These are phyloP conservation scores for Taphrorychus bicolor DNA, from an alignment of 2,888 invertebrate genomes.

Conservation along the genomic window DNA sequence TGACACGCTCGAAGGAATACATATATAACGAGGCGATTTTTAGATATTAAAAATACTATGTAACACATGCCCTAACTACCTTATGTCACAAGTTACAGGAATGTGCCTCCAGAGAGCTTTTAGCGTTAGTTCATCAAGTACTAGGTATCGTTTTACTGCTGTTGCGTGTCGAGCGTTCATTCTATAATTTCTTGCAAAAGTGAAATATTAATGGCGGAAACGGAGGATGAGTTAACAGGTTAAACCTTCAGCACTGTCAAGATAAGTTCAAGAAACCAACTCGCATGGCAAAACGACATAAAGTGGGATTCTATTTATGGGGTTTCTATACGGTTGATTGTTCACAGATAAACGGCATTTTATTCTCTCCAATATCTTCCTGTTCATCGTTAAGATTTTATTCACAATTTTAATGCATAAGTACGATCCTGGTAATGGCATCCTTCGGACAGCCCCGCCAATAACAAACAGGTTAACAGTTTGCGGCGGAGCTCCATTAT, in stretches of 20 bases:
- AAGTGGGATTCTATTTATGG: constrained; percentile 20
- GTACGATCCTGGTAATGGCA: neutral
- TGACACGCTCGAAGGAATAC: too few relatives aligned
- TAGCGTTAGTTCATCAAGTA: neutral
- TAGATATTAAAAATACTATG: too few relatives aligned
- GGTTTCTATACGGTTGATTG: constrained; percentile 13
- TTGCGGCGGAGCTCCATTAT: constrained; percentile 61
- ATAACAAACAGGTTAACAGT: constrained; percentile 59
- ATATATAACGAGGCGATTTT: too few relatives aligned
- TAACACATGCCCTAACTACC: neutral
- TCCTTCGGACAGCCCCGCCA: neutral
- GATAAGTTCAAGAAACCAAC: constrained; percentile 36
- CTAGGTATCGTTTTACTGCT: constrained; percentile 14
- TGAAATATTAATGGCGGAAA: constrained; percentile 34
- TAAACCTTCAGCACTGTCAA: constrained; percentile 31
- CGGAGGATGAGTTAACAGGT: constrained; percentile 33
- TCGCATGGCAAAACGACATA: constrained; percentile 31
- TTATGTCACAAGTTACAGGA: constrained; percentile 13
- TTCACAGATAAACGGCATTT: constrained; percentile 2
- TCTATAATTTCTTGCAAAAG: constrained; percentile 17
- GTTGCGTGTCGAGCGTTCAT: constrained; percentile 27
- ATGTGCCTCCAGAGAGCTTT: too few relatives aligned
- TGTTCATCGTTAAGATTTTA: neutral
- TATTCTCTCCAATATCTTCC: too few relatives aligned
- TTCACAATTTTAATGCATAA: neutral